A percentile compares a stretch with the other conserved stretches of the same genome.
Conservation (phyloP, 2,888 invertebrate species). For the Drosophila nigricruria region DNA sequence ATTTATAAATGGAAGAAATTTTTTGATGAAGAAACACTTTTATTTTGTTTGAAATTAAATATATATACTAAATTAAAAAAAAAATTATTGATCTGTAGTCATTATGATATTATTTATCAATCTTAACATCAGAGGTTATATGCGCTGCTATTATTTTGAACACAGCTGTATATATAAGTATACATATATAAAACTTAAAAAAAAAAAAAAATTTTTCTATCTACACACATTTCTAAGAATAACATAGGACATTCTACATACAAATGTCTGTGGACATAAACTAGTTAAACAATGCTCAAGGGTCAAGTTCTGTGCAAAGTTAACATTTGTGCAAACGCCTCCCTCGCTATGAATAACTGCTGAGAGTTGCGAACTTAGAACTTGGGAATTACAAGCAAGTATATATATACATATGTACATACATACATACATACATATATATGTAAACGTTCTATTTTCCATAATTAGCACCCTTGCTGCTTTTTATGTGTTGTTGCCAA, state of each 20-base stretch:
- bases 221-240: too few relatives aligned
- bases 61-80: too few relatives aligned
- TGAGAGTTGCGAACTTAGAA: neutral
- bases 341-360: neutral
- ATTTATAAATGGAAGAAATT: too few relatives aligned
- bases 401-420: neutral
- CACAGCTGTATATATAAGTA: too few relatives aligned
- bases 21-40: too few relatives aligned
- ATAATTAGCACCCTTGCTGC: conserved; percentile 37
- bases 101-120: too few relatives aligned
- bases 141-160: too few relatives aligned
- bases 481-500: conserved; percentile 15
- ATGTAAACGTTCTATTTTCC: conserved; percentile 1
- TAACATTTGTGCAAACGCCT: neutral
- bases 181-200: too few relatives aligned
- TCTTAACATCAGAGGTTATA: too few relatives aligned
- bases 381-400: neutral
- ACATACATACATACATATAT: neutral
- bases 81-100: too few relatives aligned
- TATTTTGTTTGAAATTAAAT: too few relatives aligned
- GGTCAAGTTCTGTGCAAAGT: neutral
- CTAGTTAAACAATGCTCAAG: neutral
- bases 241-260: neutral
- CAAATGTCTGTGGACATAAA: neutral
- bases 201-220: too few relatives aligned